phyloP scores from a whole-genome alignment of 1,140 invertebrate species.

The Heliothis subflexa region DNA sequence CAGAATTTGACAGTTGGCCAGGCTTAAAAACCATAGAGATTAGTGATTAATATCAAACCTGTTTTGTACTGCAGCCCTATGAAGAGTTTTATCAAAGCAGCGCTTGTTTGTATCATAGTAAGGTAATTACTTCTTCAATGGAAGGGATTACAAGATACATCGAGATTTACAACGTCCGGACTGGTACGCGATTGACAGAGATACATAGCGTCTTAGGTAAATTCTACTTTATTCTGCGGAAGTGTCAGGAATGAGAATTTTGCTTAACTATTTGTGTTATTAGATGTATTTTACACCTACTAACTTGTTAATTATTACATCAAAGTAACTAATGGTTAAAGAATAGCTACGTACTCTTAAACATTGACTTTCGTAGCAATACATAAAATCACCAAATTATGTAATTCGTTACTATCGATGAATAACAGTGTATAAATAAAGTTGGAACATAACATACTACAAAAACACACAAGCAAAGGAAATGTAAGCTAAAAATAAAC shows the following conservation, averaged over 20 bases:
- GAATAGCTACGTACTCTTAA: too few relatives aligned
- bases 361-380: neutral
- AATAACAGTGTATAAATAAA: neutral
- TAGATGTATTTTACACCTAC: neutral
- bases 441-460: neutral
- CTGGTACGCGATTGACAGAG: slow-evolving; percentile 31
- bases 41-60: neutral
- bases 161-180: slow-evolving; percentile 35
- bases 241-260: slow-evolving; percentile 26
- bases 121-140: slow-evolving; percentile 35
- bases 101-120: slow-evolving; percentile 34
- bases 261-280: slow-evolving; percentile 16
- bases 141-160: slow-evolving; percentile 35
- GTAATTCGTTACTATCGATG: too few relatives aligned
- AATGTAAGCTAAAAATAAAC: neutral
- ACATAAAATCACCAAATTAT: neutral
- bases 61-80: neutral
- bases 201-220: slow-evolving; percentile 28
- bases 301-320: neutral
- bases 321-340: too few relatives aligned
- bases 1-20: slow-evolving; percentile 2
- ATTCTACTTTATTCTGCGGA: slow-evolving; percentile 28
- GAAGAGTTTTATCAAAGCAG: neutral
- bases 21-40: neutral
- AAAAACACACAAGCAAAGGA: neutral